phyloP scores from a whole-genome alignment of 2,797 vertebrate species.

The Lithobates pipiens region DNA sequence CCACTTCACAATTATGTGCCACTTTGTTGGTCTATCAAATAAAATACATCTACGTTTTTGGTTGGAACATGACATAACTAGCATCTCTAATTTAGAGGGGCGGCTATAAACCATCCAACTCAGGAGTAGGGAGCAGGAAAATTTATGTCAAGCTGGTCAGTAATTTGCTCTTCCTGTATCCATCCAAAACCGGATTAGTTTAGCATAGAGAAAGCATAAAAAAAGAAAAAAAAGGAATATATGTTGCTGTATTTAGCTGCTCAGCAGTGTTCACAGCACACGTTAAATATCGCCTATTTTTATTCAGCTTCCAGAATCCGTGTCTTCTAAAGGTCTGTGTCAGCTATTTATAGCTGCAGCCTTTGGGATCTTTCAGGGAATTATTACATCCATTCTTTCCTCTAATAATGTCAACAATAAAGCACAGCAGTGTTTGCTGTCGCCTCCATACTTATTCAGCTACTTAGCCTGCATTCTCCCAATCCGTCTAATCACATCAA shows the following conservation, averaged over 20 bases:
- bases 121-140: too few species aligned
- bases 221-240: neutral
- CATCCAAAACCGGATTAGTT: too few species aligned
- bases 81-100: too few species aligned
- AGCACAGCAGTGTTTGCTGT: constrained; percentile 5
- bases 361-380: neutral
- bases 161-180: too few species aligned
- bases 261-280: neutral
- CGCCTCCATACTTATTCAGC: neutral
- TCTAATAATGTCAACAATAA: constrained; percentile 3
- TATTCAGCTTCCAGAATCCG: neutral
- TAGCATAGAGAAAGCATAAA: too few species aligned
- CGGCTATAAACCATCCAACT: too few species aligned
- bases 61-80: too few species aligned
- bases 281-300: neutral
- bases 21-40: too few species aligned
- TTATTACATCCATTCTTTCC: constrained; percentile 4
- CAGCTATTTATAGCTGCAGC: neutral
- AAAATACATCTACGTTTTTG: too few species aligned
- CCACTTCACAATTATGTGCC: too few species aligned
- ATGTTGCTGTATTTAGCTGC: neutral
- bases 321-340: neutral
- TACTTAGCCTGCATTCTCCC: neutral
- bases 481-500: neutral
- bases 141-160: too few species aligned